Conservation (phyloP, 2,797 vertebrate genomes). For the Pseudopleuronectes americanus region DNA sequence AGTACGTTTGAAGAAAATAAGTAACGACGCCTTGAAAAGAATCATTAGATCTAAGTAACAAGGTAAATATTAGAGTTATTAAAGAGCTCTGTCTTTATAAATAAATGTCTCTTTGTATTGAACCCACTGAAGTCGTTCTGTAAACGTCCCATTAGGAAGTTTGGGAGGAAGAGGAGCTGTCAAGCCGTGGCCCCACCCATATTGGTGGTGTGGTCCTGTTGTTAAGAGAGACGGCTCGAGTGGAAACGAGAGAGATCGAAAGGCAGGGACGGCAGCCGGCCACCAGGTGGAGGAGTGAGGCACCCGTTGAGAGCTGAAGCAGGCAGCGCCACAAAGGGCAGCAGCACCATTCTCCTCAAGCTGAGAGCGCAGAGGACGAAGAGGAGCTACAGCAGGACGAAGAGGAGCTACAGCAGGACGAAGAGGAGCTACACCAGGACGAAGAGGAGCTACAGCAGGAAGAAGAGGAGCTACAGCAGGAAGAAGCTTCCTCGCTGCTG, state of each 20-base stretch:
- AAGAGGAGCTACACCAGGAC: too few relatives aligned
- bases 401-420: too few relatives aligned
- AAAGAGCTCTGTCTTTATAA: too few relatives aligned
- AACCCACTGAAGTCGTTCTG: too few relatives aligned
- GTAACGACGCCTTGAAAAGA: too few relatives aligned
- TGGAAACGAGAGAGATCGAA: conserved; percentile 28
- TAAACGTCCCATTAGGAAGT: conserved; percentile 36
- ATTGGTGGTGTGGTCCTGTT: conserved; percentile 40
- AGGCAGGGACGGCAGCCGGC: conserved; percentile 55
- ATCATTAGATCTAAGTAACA: too few relatives aligned
- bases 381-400: too few relatives aligned
- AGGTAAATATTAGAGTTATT: too few relatives aligned
- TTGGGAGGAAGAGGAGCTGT: conserved; percentile 36
- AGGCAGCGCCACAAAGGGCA: background rate
- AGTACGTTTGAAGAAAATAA: too few relatives aligned
- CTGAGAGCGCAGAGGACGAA: background rate
- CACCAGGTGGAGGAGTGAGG: conserved; percentile 84
- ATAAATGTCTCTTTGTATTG: background rate
- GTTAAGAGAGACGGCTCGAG: conserved; percentile 38
- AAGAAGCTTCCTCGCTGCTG: background rate
- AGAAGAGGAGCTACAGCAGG: too few relatives aligned
- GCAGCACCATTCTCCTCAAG: background rate
- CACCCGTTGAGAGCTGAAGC: conserved; percentile 42
- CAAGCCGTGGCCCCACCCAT: conserved; percentile 65
- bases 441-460: too few relatives aligned